Percentiles rank a stretch among this genome's conserved stretches.
Evolutionary conservation across 2,113 vertebrate genomes (phyloP).

Genomic region (Tetrao urogallus): DNA sequence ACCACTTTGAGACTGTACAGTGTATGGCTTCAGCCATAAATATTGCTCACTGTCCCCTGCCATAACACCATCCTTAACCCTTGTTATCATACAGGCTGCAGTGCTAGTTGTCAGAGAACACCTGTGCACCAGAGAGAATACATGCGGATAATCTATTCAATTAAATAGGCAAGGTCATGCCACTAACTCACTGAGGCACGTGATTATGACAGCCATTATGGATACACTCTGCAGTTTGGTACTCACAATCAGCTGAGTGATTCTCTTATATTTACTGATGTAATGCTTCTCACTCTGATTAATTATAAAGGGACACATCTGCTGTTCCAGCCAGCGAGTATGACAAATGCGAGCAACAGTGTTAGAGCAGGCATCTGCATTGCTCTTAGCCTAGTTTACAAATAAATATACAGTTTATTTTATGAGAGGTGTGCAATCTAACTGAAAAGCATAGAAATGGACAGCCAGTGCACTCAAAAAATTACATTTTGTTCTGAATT

Average conservation of each 20-base stretch:
- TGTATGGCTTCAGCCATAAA: not conserved
- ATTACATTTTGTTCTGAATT: not conserved
- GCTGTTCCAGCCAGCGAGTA: not conserved
- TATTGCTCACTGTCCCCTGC: not conserved
- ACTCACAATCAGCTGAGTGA: not conserved
- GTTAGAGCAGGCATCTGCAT: not conserved
- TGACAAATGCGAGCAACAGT: accelerated
- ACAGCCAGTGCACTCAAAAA: not conserved
- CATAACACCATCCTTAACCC: not conserved
- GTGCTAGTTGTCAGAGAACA: not conserved
- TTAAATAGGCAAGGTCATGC: conserved; percentile 12
- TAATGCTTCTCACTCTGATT: not conserved
- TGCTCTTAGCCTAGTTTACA: not conserved
- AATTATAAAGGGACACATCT: not conserved
- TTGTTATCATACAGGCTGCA: not conserved
- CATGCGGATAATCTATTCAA: conserved; percentile 12
- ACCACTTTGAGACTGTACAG: accelerated
- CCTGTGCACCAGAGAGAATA: not conserved
- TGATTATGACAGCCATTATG: not conserved
- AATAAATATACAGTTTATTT: not conserved
- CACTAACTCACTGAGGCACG: not conserved
- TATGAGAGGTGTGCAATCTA: not conserved
- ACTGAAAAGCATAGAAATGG: not conserved
- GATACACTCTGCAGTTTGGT: conserved; percentile 26
- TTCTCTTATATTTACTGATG: not conserved